A percentile compares a stretch with the other conserved stretches of the same genome.
Conservation (phyloP, 2,797 vertebrate genomes). For the Smutsia gigantea region DNA sequence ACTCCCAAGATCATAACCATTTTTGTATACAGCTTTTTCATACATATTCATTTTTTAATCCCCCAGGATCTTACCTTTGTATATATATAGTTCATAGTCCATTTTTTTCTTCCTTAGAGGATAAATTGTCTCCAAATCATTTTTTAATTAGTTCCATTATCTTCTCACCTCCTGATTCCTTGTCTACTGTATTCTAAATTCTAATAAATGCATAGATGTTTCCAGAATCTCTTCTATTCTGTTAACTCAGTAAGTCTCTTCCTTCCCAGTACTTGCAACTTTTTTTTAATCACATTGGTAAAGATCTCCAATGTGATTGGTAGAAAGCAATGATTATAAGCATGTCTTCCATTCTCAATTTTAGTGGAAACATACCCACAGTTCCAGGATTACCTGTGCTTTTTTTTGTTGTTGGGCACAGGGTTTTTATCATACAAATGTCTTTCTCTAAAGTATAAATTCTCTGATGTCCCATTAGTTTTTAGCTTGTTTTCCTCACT, state of each 20-base stretch:
- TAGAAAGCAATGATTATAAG: neutral
- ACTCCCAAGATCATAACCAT: slow-evolving; percentile 38
- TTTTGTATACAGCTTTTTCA: slow-evolving; percentile 1
- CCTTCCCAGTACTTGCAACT: neutral
- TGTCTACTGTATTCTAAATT: slow-evolving; percentile 10
- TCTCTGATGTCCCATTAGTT: neutral
- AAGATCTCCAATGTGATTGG: no score
- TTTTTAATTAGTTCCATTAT: slow-evolving; percentile 27
- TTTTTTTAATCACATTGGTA: neutral
- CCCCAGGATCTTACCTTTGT: neutral
- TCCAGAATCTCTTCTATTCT: slow-evolving; percentile 33
- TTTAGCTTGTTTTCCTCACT: slow-evolving; percentile 36
- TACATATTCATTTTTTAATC: slow-evolving; percentile 17
- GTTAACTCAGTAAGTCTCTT: neutral
- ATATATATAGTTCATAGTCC: neutral
- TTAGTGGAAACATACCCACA: neutral
- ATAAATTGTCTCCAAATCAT: slow-evolving; percentile 33
- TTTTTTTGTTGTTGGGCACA: neutral
- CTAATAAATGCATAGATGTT: slow-evolving; percentile 45
- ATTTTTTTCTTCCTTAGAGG: neutral
- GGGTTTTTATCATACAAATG: neutral
- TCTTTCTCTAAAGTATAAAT: slow-evolving; percentile 41
- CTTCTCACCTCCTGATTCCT: neutral
- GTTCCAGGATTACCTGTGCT: neutral
- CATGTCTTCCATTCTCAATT: neutral